These are phyloP conservation scores for Gryllus bimaculatus DNA, from an alignment of 1,140 invertebrate genomes.

Conservation along the genomic window DNA sequence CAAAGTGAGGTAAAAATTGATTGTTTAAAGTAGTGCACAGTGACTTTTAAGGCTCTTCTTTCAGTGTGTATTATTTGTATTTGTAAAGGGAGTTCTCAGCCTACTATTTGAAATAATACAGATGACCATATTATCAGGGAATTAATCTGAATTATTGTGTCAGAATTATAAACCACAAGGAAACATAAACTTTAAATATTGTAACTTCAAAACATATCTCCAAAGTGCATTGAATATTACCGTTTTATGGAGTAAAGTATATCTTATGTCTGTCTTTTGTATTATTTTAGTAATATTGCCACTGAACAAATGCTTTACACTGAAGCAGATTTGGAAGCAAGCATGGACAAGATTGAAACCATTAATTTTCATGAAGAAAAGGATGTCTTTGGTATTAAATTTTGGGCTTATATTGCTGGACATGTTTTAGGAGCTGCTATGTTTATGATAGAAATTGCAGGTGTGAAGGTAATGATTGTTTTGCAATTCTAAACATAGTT, in stretches of 20 bases:
- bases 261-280: not conserved
- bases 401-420: constrained; percentile 98
- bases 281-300: constrained; percentile 72
- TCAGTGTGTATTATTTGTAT: not conserved
- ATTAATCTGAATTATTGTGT: not conserved
- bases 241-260: too few species aligned
- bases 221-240: too few species aligned
- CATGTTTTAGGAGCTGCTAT: constrained; percentile 98
- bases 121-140: not conserved
- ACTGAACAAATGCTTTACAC: constrained; percentile 97
- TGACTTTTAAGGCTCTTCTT: too few species aligned
- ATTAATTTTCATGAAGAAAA: constrained; percentile 98
- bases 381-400: constrained; percentile 91
- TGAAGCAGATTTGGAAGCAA: constrained; percentile 91
- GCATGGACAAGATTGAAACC: constrained; percentile 98
- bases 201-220: too few species aligned
- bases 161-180: too few species aligned
- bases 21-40: not conserved
- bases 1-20: constrained; percentile 71
- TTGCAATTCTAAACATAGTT: not conserved
- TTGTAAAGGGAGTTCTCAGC: not conserved
- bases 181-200: too few species aligned
- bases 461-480: constrained; percentile 60
- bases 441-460: constrained; percentile 99
- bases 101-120: not conserved